These are phyloP conservation scores for Baryphthengus martii DNA, from an alignment of 2,113 vertebrate species.

Conservation along the genomic window DNA sequence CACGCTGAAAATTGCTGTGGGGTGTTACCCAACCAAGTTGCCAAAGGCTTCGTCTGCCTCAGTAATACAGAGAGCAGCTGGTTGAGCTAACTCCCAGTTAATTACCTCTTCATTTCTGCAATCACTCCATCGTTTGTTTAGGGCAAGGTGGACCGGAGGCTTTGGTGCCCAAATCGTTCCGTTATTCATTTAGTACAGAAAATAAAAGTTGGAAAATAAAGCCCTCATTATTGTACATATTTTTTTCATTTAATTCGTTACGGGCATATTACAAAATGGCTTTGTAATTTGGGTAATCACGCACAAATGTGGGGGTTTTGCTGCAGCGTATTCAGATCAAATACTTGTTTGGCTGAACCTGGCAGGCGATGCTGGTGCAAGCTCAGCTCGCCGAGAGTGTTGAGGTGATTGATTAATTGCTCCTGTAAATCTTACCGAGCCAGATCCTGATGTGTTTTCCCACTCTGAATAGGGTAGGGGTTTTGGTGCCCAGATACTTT, in stretches of 20 bases:
- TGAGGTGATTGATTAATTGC: constrained; percentile 37
- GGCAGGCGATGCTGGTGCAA: constrained; percentile 18
- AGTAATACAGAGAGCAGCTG: constrained; percentile 57
- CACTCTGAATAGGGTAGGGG: background rate
- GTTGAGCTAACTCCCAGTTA: constrained; percentile 46
- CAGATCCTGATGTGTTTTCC: background rate
- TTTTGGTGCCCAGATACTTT: background rate
- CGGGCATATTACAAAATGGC: constrained; percentile 49
- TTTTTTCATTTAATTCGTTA: constrained; percentile 49
- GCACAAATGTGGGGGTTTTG: constrained; percentile 48
- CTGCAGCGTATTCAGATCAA: constrained; percentile 19
- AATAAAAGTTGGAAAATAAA: constrained; percentile 21
- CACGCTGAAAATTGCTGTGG: constrained; percentile 36
- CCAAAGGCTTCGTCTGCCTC: constrained; percentile 41
- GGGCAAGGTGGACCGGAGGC: constrained; percentile 46
- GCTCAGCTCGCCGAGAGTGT: background rate
- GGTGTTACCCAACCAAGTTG: constrained; percentile 28
- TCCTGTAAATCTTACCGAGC: background rate
- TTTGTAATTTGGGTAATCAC: constrained; percentile 64
- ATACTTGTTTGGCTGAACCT: background rate
- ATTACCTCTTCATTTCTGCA: constrained; percentile 45
- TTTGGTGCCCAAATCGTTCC: background rate
- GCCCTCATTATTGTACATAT: constrained; percentile 20
- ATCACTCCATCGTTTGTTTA: constrained; percentile 34
- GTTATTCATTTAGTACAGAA: background rate